These are phyloP conservation scores for Pantherophis guttatus DNA, from an alignment of 2,113 vertebrate genomes.

Conservation along the genomic window DNA sequence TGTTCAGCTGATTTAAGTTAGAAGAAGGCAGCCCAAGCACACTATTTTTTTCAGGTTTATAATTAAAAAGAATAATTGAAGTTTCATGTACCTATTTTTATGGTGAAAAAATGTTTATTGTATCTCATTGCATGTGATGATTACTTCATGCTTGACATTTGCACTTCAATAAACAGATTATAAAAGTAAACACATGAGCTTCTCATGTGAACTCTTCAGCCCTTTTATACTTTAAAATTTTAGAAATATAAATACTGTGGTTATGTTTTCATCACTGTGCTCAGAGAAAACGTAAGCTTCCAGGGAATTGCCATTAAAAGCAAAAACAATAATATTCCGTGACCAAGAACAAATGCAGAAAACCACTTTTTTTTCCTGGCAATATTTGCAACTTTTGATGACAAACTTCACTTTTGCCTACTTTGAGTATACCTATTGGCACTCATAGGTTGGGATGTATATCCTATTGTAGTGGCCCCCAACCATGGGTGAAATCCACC, in stretches of 20 bases:
- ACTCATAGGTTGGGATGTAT: conserved; percentile 60
- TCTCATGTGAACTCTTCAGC: background rate
- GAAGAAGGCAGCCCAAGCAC: conserved; percentile 20
- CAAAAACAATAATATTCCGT: background rate
- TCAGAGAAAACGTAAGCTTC: background rate
- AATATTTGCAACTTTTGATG: conserved; percentile 51
- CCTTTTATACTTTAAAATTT: background rate
- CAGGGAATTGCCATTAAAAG: background rate
- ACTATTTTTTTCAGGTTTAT: conserved; percentile 64
- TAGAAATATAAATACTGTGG: background rate
- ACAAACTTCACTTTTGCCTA: conserved; percentile 45
- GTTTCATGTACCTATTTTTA: conserved; percentile 52
- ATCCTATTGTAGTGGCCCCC: background rate
- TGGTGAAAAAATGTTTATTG: conserved; percentile 44
- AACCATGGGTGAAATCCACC: too few relatives aligned
- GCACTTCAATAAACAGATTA: conserved; percentile 65
- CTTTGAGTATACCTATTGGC: background rate
- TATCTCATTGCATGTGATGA: conserved; percentile 55
- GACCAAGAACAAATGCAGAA: background rate
- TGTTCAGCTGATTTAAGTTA: background rate
- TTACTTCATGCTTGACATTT: conserved; percentile 60
- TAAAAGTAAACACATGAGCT: background rate
- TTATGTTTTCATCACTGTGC: background rate
- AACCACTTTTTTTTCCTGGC: background rate
- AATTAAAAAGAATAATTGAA: conserved; percentile 51